Percentiles rank a stretch among this genome's conserved stretches.
phyloP scores from a whole-genome alignment of 1,140 invertebrate species.

The Sitophilus oryzae region DNA sequence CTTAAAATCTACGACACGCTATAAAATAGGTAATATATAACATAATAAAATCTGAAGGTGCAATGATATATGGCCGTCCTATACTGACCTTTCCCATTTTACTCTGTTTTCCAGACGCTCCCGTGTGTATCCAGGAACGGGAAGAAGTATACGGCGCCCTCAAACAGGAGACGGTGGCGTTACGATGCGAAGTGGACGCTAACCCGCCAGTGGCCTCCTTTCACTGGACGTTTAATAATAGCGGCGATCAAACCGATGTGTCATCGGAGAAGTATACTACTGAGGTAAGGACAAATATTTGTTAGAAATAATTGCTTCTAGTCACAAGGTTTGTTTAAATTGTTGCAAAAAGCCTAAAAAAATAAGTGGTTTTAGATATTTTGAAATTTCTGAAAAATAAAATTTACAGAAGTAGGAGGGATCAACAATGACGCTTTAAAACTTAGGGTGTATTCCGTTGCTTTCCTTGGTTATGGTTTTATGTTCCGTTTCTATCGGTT shows the following conservation, averaged over 20 bases:
- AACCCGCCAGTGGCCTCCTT: conserved; percentile 75
- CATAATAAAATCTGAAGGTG: too few species aligned
- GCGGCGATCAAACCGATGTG: conserved; percentile 72
- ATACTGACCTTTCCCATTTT: conserved; percentile 4
- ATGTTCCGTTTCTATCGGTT: too few species aligned
- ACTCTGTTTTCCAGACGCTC: conserved; percentile 58
- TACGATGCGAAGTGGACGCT: conserved; percentile 79
- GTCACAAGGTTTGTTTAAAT: neutral
- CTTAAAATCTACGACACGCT: too few species aligned
- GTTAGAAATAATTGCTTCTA: too few species aligned
- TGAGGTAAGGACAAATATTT: conserved; percentile 40
- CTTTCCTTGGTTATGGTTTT: too few species aligned
- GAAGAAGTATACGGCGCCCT: conserved; percentile 76
- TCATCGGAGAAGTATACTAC: conserved; percentile 59
- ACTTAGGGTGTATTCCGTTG: too few species aligned
- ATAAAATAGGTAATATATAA: too few species aligned
- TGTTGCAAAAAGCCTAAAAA: neutral
- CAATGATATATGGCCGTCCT: neutral
- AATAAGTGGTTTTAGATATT: too few species aligned
- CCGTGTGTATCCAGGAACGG: conserved; percentile 68
- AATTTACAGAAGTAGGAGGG: too few species aligned
- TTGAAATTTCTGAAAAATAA: too few species aligned
- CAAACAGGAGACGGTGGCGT: conserved; percentile 74
- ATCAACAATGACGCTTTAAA: too few species aligned
- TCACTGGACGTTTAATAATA: conserved; percentile 86